Evolutionary conservation across 2,797 vertebrate species (phyloP).

Genomic region (Pachyuromys duprasi): DNA sequence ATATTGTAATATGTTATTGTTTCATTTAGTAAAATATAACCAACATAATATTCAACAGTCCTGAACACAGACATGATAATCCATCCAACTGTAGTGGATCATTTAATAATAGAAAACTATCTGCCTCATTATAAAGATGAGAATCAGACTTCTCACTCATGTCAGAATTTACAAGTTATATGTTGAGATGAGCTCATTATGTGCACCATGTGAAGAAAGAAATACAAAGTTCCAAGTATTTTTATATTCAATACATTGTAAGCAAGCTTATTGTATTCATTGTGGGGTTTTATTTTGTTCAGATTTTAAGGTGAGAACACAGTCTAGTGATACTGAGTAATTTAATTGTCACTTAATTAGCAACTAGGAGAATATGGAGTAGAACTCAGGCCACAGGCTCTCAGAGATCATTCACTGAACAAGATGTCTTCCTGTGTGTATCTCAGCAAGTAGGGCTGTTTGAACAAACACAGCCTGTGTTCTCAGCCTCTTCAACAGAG

Average conservation of each 20-base stretch:
- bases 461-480: background rate
- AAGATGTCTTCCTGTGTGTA: background rate
- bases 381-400: slow-evolving; percentile 1
- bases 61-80: background rate
- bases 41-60: background rate
- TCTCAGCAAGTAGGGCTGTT: slow-evolving; percentile 37
- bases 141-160: background rate
- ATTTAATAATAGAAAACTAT: background rate
- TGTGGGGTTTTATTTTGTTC: background rate
- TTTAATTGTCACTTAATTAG: background rate
- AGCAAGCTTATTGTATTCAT: background rate
- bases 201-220: background rate
- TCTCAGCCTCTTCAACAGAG: slow-evolving; percentile 4
- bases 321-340: background rate
- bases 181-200: background rate
- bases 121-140: background rate
- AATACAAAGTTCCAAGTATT: background rate
- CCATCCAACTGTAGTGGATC: background rate
- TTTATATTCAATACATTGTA: background rate
- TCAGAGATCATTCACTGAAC: background rate
- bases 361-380: background rate
- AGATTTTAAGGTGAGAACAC: slow-evolving; percentile 8
- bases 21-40: slow-evolving; percentile 6
- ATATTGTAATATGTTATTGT: background rate
- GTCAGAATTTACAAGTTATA: background rate